phyloP scores from a whole-genome alignment of 2,797 vertebrate genomes.

The Crenichthys baileyi region DNA sequence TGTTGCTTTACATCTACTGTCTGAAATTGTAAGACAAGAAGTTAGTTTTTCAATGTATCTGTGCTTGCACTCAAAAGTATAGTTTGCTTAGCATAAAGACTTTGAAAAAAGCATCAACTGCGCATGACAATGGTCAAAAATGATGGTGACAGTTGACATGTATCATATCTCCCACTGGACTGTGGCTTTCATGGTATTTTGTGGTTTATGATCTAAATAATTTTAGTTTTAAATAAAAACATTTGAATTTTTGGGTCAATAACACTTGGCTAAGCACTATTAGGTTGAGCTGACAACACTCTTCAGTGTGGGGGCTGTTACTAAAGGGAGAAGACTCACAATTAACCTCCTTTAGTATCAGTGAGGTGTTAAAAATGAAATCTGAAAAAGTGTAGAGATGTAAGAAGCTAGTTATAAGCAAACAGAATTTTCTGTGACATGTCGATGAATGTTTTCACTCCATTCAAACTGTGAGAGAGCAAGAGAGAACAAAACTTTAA shows the following conservation, averaged over 20 bases:
- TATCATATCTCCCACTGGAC: background rate
- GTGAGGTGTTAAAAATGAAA: background rate
- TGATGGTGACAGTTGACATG: background rate
- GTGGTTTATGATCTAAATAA: background rate
- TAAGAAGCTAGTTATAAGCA: too few relatives aligned
- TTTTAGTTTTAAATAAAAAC: background rate
- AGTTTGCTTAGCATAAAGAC: too few relatives aligned
- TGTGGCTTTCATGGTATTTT: background rate
- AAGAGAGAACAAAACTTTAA: background rate
- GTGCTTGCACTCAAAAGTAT: too few relatives aligned
- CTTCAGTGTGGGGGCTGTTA: background rate
- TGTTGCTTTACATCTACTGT: too few relatives aligned
- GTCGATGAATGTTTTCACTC: background rate
- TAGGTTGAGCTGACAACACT: background rate
- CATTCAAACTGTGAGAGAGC: background rate
- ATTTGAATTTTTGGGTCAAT: background rate
- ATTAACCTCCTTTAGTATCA: background rate
- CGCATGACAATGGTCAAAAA: too few relatives aligned
- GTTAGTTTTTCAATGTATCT: too few relatives aligned
- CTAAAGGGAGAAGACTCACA: background rate
- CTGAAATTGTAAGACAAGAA: too few relatives aligned
- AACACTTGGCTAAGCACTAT: background rate
- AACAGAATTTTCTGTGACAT: too few relatives aligned
- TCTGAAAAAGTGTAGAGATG: background rate
- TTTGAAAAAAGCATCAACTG: too few relatives aligned